These are phyloP conservation scores for Aphaenogaster rudis DNA, from an alignment of 1,140 invertebrate species.

Conservation along the genomic window DNA sequence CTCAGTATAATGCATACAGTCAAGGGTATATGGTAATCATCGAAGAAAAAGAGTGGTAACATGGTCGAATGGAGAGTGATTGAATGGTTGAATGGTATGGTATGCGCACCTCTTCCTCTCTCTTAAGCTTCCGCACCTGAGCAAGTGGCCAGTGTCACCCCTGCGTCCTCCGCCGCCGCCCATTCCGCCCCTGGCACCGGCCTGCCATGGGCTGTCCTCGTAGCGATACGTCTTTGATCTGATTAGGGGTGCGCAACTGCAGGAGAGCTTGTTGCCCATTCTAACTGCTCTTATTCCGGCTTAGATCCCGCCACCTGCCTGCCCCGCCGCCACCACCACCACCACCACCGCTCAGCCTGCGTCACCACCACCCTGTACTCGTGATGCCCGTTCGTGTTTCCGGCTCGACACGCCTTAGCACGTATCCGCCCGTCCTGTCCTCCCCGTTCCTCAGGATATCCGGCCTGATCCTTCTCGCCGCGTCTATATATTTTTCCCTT, in stretches of 20 bases:
- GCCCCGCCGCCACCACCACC: constrained; percentile 56
- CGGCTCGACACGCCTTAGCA: constrained; percentile 46
- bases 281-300: constrained; percentile 74
- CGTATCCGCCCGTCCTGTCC: constrained; percentile 42
- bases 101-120: constrained; percentile 87
- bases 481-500: constrained; percentile 53
- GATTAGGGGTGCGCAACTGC: constrained; percentile 97
- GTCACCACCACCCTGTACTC: constrained; percentile 54
- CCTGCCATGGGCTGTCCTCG: constrained; percentile 97
- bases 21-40: constrained; percentile 58
- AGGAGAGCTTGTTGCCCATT: constrained; percentile 98
- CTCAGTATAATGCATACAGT: constrained; percentile 66
- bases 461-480: constrained; percentile 14
- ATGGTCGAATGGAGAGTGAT: constrained; percentile 83
- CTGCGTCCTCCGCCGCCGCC: constrained; percentile 88
- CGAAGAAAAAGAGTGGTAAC: constrained; percentile 72
- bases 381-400: constrained; percentile 58
- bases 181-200: constrained; percentile 83
- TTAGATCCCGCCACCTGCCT: constrained; percentile 61
- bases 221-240: constrained; percentile 96
- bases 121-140: constrained; percentile 92
- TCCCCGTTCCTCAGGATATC: constrained; percentile 29
- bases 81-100: constrained; percentile 84
- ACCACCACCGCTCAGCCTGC: constrained; percentile 40
- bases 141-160: constrained; percentile 95